Evolutionary conservation across 2,797 vertebrate genomes (phyloP), one percentile per base, ranked within the genome.

Genomic region (Melanogrammus aeglefinus): DNA sequence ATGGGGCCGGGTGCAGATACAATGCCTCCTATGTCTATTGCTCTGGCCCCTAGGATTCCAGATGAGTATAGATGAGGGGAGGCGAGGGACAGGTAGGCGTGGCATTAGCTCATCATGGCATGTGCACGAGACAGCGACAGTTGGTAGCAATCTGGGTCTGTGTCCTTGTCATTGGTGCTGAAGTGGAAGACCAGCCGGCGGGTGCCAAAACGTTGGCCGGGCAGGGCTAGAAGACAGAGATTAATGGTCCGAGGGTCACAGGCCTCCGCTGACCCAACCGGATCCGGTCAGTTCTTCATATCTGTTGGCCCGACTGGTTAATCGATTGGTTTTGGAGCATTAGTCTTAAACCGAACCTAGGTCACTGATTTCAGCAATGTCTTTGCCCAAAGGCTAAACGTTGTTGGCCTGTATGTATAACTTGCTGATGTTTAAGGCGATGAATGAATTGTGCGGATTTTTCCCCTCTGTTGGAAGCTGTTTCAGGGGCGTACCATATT

Each of bases 241-340:
- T 97, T 94, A 95, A 98, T 96, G 92, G 85, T 90, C 89, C 77
- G 83, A 92, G 90, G 96, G 96, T 97, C 96, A 94, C 88, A 84
- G 91, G 94, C 81, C 92, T 94, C 93, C 90, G 90, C 93, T 82
- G 78, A 87, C 91, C 91, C 94, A 94, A 92, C 91, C 92, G 92
- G 91, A 89, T 63, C 21, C 57, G 57, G 21, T 7, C n/a, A n/a
- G 57, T 63, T 41, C 88, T 88, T 92, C 95, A 96, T 96, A 97
- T 95, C 96, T 96, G 92, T 93, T 89, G 92, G 93, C 90, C 79
- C 88, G 92, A 93, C 93, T 80, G 88, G 92, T 94, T 95, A 97
- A 96, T 97, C 91, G 94, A 97, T 97, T 97, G 92, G 95, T 93
- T 96, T 88, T 96, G 96, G 95, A 89, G 93, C 95, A 96, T 96